Evolutionary conservation across 2,113 vertebrate genomes (phyloP).

Genomic region (Colinus virginianus): DNA sequence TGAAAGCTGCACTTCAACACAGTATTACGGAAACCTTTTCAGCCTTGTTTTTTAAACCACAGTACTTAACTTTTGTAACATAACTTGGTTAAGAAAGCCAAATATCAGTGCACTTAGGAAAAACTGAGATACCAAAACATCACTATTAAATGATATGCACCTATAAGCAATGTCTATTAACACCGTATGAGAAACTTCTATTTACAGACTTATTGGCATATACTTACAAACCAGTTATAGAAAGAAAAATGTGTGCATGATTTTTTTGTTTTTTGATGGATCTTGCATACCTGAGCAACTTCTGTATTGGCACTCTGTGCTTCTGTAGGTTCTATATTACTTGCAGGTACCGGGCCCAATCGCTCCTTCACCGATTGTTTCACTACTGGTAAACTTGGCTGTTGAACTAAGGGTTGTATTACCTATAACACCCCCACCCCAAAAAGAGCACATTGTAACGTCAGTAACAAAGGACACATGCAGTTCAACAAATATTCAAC

Average conservation of each 20-base stretch:
- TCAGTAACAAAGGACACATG: background rate
- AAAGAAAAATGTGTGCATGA: rapidly evolving
- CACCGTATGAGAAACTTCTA: background rate
- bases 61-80: background rate
- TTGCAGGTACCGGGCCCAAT: conserved; percentile 88
- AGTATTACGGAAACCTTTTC: background rate
- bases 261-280: background rate
- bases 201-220: background rate
- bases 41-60: background rate
- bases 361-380: conserved; percentile 97
- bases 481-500: background rate
- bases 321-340: conserved; percentile 85
- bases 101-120: background rate
- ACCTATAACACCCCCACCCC: conserved; percentile 57
- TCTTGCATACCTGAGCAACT: conserved; percentile 82
- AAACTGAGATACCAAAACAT: background rate
- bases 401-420: conserved; percentile 78
- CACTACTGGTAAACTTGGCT: conserved; percentile 79
- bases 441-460: background rate
- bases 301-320: conserved; percentile 81
- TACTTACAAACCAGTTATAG: background rate
- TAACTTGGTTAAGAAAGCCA: background rate
- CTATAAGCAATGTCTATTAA: background rate
- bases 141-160: background rate
- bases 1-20: background rate